Evolutionary conservation across 2,113 vertebrate genomes (phyloP), one percentile per base, ranked within the genome.

Genomic region (Gymnogyps californianus): DNA sequence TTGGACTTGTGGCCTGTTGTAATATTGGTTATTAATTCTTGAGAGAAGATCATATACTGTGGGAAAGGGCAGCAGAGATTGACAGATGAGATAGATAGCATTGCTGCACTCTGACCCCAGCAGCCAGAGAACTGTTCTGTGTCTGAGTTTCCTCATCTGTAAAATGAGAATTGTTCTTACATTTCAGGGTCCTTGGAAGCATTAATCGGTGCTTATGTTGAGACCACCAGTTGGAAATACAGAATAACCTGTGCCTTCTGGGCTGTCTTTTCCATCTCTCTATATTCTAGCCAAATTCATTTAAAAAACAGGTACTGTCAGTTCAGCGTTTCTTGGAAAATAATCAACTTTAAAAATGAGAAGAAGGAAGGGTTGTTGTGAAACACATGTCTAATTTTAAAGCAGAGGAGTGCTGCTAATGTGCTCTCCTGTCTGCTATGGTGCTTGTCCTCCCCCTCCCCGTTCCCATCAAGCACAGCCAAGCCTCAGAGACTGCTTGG

Each of bases 1-100:
- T 93, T 83, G 96, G 52, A 64, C 76, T 88, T 90, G 69, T 81
- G 62, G 79, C 78, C 44, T 81, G 24, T 89, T 71, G 24, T 89
- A 86, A 57, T 95, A 87, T 86, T 86, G 34, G 71, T 75, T 95
- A 93, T 91, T 95, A 93, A 92, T 96, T 95, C 64, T 81, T 80
- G 59, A 91, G 51, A 78, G 81, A 88, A 79, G 70, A 93, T 94
- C 58, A 47, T 55, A 52, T 49, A 71, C 36, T 94, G 24, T 83
- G 59, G 28, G 78, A 95, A 96, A 97, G 87, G 87, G 87, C 84
- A 96, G 80, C 64, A 82, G 67, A 84, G 90, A 81, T 8, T 81
- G 95, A 81, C 76, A 90, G 79, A 74, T 61, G 38, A 87, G 71
- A 86, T 52, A 84, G 83, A 84, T 78, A 75, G 13, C 55, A 29